Percentiles rank a stretch among this genome's conserved stretches.
phyloP scores from a whole-genome alignment of 2,113 vertebrate species.

The Xenopus borealis region DNA sequence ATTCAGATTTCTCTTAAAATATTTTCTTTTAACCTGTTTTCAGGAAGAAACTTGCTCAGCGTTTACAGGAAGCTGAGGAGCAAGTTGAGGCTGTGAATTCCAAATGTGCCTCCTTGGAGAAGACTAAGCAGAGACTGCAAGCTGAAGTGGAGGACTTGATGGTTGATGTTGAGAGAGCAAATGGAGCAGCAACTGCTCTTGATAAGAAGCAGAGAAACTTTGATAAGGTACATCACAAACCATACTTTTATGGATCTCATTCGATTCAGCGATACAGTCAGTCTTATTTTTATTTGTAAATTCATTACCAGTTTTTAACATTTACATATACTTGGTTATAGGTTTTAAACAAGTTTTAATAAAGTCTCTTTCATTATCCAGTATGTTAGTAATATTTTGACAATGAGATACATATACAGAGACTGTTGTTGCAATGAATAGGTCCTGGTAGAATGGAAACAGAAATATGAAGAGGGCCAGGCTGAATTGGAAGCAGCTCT shows the following conservation, averaged over 20 bases:
- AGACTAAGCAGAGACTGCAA: conserved; percentile 78
- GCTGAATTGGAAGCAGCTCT: conserved; percentile 63
- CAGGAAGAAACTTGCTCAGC: conserved; percentile 86
- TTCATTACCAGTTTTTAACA: too few species aligned
- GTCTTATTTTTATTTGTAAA: too few species aligned
- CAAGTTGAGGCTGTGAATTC: conserved; percentile 70
- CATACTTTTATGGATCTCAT: too few species aligned
- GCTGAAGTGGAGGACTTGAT: conserved; percentile 71
- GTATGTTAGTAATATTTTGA: too few species aligned
- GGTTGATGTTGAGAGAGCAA: conserved; percentile 65
- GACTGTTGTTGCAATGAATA: conserved; percentile 30
- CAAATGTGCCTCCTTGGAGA: conserved; percentile 82
- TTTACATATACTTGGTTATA: too few species aligned
- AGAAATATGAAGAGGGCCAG: conserved; percentile 68
- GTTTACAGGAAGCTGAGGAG: conserved; percentile 85
- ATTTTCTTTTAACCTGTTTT: neutral
- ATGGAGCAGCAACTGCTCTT: conserved; percentile 58
- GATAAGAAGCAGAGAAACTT: conserved; percentile 71
- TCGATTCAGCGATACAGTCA: neutral
- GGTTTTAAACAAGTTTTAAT: too few species aligned
- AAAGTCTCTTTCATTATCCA: neutral
- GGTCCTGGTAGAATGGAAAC: conserved; percentile 72
- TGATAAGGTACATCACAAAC: conserved; percentile 58
- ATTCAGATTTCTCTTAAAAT: neutral
- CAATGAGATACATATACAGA: too few species aligned